Evolutionary conservation across 2,888 invertebrate genomes (phyloP).

Genomic region (Mactromeris polynyma): DNA sequence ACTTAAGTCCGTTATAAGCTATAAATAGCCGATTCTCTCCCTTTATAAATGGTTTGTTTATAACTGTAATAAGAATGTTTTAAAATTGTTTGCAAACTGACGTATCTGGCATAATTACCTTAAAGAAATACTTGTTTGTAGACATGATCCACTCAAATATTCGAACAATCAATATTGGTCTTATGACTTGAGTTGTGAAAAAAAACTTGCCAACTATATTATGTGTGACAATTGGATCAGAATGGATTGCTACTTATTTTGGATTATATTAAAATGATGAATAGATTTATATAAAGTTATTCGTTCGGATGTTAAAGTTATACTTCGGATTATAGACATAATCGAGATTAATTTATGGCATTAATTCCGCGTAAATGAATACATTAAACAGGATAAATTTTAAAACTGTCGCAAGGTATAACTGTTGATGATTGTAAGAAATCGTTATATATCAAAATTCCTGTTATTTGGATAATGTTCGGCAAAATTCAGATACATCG

Average conservation of each 20-base stretch:
- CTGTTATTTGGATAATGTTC: not conserved
- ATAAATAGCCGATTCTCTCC: not conserved
- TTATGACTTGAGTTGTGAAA: conserved; percentile 37
- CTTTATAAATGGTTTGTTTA: not conserved
- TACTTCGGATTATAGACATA: not conserved
- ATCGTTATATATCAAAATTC: not conserved
- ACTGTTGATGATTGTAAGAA: not conserved
- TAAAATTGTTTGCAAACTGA: not conserved
- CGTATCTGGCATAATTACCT: not conserved
- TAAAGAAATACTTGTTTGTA: not conserved
- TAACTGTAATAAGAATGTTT: not conserved
- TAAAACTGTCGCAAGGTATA: not conserved
- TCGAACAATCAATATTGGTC: conserved; percentile 37
- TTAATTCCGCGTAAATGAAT: not conserved
- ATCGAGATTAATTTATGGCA: not conserved
- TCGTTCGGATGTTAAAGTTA: not conserved
- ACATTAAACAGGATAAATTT: not conserved
- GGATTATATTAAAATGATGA: conserved; percentile 29
- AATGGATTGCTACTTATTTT: conserved; percentile 19
- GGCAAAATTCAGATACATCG: not conserved
- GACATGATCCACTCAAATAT: not conserved
- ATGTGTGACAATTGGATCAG: conserved; percentile 17
- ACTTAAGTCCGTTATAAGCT: not conserved
- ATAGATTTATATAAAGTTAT: conserved; percentile 32
- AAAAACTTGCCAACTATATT: conserved; percentile 37